A percentile compares a stretch with the other conserved stretches of the same genome.
phyloP scores from a whole-genome alignment of 2,113 vertebrate species.

The Silurus meridionalis region DNA sequence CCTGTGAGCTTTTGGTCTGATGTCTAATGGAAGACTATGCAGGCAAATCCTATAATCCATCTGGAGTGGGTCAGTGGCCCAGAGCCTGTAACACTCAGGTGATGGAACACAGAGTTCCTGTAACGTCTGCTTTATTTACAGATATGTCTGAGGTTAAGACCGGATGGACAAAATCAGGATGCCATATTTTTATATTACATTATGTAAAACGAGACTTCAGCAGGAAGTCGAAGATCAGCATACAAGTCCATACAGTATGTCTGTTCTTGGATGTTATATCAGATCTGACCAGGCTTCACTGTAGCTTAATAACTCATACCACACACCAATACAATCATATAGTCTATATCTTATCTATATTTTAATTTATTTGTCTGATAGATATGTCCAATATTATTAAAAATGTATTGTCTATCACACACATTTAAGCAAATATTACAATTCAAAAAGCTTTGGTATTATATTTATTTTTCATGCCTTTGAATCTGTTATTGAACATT shows the following conservation, averaged over 20 bases:
- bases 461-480: neutral
- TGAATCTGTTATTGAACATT: neutral
- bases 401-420: neutral
- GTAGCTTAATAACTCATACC: too few species aligned
- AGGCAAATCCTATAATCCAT: conserved; percentile 49
- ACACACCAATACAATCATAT: neutral
- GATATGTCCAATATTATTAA: neutral
- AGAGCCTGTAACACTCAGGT: conserved; percentile 13
- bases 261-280: neutral
- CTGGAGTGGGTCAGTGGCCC: conserved; percentile 37
- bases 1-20: conserved; percentile 28
- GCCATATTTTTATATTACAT: neutral
- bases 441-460: too few species aligned
- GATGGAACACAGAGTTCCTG: conserved; percentile 18
- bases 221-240: neutral
- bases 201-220: neutral
- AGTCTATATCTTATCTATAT: neutral
- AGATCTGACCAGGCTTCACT: too few species aligned
- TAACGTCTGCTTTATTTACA: conserved; percentile 18
- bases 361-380: neutral
- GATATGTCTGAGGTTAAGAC: neutral
- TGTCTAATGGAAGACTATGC: conserved; percentile 45
- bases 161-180: neutral
- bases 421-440: neutral
- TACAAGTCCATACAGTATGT: neutral